Conservation (phyloP, 2,113 vertebrate genomes). For the Neodontobutis hainanensis region DNA sequence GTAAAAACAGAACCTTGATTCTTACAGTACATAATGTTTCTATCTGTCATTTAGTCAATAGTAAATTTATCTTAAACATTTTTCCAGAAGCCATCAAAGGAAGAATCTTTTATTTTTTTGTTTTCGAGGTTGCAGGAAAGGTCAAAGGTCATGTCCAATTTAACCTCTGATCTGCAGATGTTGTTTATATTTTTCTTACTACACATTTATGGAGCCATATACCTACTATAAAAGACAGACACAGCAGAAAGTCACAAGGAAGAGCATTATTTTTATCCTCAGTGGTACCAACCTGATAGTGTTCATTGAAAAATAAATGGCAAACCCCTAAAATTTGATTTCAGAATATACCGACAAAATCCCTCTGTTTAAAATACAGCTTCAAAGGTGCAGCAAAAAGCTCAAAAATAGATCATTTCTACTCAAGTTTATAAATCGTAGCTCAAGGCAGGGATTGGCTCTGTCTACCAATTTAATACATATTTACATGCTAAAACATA, state of each 20-base stretch:
- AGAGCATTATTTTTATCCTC: conserved; percentile 27
- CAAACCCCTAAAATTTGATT: conserved; percentile 32
- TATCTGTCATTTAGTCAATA: no score
- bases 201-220: no score
- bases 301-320: conserved; percentile 24
- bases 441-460: conserved; percentile 76
- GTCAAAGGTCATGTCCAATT: no score
- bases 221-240: neutral
- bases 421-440: conserved; percentile 53
- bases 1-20: conserved; percentile 5
- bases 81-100: no score
- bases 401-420: conserved; percentile 59
- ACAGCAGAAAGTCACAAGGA: conserved; percentile 14
- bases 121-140: no score
- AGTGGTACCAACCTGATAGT: conserved; percentile 26
- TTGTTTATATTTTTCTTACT: no score
- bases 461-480: conserved; percentile 75
- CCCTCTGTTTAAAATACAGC: conserved; percentile 39
- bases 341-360: conserved; percentile 38
- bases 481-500: conserved; percentile 81
- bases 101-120: no score
- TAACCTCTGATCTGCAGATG: no score
- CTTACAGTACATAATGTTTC: no score
- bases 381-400: conserved; percentile 62
- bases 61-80: no score